Evolutionary conservation across 1,140 invertebrate species (phyloP), one percentile per base, ranked within the genome.

Genomic region (Eupeodes corollae): DNA sequence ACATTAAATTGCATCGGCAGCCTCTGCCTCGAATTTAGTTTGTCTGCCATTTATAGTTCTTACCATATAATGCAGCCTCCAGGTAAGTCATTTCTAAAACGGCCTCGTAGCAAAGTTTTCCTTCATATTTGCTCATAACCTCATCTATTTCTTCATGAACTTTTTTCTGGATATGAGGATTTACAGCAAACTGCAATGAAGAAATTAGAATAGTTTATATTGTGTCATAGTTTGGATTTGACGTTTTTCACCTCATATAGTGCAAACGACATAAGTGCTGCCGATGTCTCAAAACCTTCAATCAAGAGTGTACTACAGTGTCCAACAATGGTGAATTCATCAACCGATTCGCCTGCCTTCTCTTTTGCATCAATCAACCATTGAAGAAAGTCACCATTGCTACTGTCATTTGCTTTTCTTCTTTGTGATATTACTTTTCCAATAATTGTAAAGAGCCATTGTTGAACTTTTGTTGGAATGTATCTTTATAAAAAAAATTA

Each of bases 161-260:
- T 50, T 61, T 69, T 5, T 71, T 53, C 48, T 84, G 80, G 16
- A 73, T 52, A 2, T 73, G 59, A 10, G 66, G 70, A 57, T 80
- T 61, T 12, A 52, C 48, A 1, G 78, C 76, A 19, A 83, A 55
- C 32, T 53, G 31, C 19, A 73, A 74, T 26, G 8, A 26, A 26
- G 21, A 26, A 26, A 26, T 5, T 5, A 26, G 8, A 26, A 5
- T 8, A 26, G 21, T 26, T 26, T 26, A 5, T 26, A 26, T n/a
- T n/a, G n/a, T n/a, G n/a, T n/a, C n/a, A n/a, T n/a, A n/a, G n/a
- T n/a, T n/a, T n/a, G n/a, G n/a, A n/a, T 46, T n/a, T 13, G 11
- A 13, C 8, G 15, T 46, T 26, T 38, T 42, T 18, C 45, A 50
- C 52, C 46, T 62, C 59, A 46, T 59, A 51, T 2, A 63, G 41